Conservation (phyloP, 1,140 invertebrate genomes). For the Drosophila fuyamai region DNA sequence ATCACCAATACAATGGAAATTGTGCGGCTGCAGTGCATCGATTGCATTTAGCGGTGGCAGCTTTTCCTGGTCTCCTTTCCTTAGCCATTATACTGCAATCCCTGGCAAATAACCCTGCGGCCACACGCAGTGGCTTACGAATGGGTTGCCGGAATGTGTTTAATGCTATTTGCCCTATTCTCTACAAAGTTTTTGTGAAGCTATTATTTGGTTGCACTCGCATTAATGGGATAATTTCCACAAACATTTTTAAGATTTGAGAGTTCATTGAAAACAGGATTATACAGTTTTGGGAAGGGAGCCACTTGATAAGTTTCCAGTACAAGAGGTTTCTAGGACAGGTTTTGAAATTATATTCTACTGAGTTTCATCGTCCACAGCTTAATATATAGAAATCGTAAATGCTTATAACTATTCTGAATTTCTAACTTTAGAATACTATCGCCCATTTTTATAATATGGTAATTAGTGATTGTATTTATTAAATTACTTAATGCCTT, state of each 20-base stretch:
- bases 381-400: too few relatives aligned
- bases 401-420: too few relatives aligned
- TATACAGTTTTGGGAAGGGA: not conserved
- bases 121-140: constrained; percentile 53
- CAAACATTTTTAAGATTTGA: constrained; percentile 7
- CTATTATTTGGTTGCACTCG: not conserved
- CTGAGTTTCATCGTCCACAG: too few relatives aligned
- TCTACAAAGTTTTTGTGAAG: constrained; percentile 5
- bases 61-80: constrained; percentile 46
- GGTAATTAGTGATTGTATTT: too few relatives aligned
- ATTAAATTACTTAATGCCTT: too few relatives aligned
- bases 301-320: not conserved
- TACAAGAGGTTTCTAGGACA: not conserved
- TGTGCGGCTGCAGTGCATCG: constrained; percentile 64
- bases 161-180: constrained; percentile 65
- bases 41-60: constrained; percentile 55
- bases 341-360: not conserved
- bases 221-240: constrained; percentile 1
- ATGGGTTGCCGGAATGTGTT: constrained; percentile 57
- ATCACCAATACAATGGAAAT: constrained; percentile 79
- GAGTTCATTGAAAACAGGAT: constrained; percentile 14
- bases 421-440: too few relatives aligned
- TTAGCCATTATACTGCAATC: constrained; percentile 28
- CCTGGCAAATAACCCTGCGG: constrained; percentile 55
- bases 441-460: too few relatives aligned